Conservation (phyloP, 1,140 invertebrate genomes). For the Camponotus vicinus region DNA sequence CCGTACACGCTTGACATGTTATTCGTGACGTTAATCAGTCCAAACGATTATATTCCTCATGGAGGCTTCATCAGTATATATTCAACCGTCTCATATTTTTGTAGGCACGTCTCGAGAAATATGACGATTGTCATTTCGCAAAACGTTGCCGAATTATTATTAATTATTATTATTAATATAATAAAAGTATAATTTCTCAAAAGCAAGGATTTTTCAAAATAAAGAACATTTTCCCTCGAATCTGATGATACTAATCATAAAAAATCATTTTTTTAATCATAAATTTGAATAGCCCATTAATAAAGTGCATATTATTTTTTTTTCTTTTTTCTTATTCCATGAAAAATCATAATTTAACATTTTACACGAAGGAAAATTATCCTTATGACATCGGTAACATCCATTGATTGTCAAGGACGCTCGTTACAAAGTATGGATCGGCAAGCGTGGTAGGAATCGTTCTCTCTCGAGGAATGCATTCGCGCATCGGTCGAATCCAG, state of each 20-base stretch:
- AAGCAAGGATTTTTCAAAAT: not conserved
- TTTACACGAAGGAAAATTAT: conserved; percentile 3
- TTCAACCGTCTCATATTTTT: conserved; percentile 12
- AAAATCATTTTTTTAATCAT: not conserved
- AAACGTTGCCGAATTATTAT: not conserved
- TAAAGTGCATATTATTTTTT: not conserved
- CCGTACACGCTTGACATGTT: conserved; percentile 51
- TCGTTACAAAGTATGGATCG: not conserved
- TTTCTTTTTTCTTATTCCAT: not conserved
- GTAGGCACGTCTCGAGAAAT: not conserved
- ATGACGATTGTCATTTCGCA: not conserved
- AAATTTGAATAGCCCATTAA: not conserved
- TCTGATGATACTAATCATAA: not conserved
- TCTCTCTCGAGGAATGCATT: conserved; percentile 28
- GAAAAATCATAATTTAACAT: not conserved
- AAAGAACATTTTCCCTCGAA: not conserved
- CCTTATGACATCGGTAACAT: not conserved
- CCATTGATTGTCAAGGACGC: not conserved
- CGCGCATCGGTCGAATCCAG: conserved; percentile 15
- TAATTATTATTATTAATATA: not conserved
- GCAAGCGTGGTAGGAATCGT: conserved; percentile 22
- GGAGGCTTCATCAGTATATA: conserved; percentile 16
- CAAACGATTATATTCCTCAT: conserved; percentile 42
- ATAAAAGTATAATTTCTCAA: not conserved
- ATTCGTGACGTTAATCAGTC: conserved; percentile 52